Base-by-base conservation (phyloP, 1,140 invertebrate genomes). In the Apocrypta bakeri region DNA sequence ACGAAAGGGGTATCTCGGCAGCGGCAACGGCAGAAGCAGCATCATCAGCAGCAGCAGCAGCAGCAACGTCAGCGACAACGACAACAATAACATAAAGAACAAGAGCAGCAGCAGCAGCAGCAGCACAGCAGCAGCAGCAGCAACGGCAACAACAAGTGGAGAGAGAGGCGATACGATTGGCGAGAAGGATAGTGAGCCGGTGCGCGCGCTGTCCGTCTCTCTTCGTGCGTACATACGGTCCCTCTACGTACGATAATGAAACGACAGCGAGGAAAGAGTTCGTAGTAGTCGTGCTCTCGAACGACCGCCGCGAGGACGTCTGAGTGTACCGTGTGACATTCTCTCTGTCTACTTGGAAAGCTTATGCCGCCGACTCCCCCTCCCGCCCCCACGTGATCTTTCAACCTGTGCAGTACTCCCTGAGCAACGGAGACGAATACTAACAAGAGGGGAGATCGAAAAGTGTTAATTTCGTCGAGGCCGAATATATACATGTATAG, bases 251-350 rank as follows among this genome's bases (percentile, higher is more conserved):
- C 24, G 48, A 56, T 56, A 56, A 56, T n/a, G 48, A 56, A 56
- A 56, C 48, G 48, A 56, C 48, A n/a, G 48, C 48, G 48, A 56
- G 17, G 48, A 17, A 48, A 56, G 48, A 2, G 48, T 21, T n/a
- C 48, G 48, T 27, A 17, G 25, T 66, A 29, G 64, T 66, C 24
- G 64, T 27, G 48, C 64, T 29, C 24, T 64, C 63, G 63, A 64
- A 8, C 25, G 61, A 25, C 24, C 61, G 61, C 61, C 61, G 61
- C 63, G 63, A 66, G 27, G 84, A 86, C 88, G 88, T 7, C 48
- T 27, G 29, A 56, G 48, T 56, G 48, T 56, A 17, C 21, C 48
- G 17, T 12, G 48, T 56, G 48, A 56, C 48, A 56, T 56, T 56
- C 12, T 48, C 42, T 48, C 12, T 11, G n/a, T n/a, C n/a, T n/a